Evolutionary conservation across 2,797 vertebrate genomes (phyloP), one percentile per base, ranked within the genome.

Genomic region (Apogon talboti): DNA sequence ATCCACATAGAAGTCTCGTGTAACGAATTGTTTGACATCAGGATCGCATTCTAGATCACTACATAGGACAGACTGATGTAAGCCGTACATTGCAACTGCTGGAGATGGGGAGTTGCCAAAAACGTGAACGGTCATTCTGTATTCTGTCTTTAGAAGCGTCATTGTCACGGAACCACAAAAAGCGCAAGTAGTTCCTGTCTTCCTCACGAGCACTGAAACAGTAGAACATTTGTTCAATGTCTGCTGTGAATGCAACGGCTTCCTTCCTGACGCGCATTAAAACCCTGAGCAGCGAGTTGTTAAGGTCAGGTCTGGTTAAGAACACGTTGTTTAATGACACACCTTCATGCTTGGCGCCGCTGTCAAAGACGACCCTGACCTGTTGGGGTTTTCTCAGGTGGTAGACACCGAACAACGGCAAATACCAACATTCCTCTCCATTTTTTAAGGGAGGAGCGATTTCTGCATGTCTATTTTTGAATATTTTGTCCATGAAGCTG

Each of bases 261-360:
- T 82, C 43, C 42, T 78, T 68, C 4, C 52, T 46, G 24, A 74
- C 55, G 0, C 21, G 16, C 2, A 61, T 47, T 3, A 64, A n/a
- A 8, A 66, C 72, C 3, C 65, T 42, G 15, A 74, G 56, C 0
- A 75, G 53, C 11, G 28, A 61, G 38, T 64, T 72, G 12, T 78
- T 78, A 2, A 75, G 15, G n/a, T 76, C 65, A 1, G 74, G 69
- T 1, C 69, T 56, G 0, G 57, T 69, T 49, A 77, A 59, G n/a
- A 77, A 9, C 10, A 24, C 21, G 2, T 57, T 24, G 9, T 57
- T 42, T 4, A 44, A 10, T 10, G n/a, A 33, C 0, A 44, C 4
- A 2, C 38, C 52, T 0, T 44, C 7, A 2, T 10, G n/a, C 9
- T n/a, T 7, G 10, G 40, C 21, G n/a, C 19, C 28, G 40, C 15